Evolutionary conservation across 2,797 vertebrate species (phyloP), one percentile per base, ranked within the genome.

Genomic region (Intellagama lesueurii): DNA sequence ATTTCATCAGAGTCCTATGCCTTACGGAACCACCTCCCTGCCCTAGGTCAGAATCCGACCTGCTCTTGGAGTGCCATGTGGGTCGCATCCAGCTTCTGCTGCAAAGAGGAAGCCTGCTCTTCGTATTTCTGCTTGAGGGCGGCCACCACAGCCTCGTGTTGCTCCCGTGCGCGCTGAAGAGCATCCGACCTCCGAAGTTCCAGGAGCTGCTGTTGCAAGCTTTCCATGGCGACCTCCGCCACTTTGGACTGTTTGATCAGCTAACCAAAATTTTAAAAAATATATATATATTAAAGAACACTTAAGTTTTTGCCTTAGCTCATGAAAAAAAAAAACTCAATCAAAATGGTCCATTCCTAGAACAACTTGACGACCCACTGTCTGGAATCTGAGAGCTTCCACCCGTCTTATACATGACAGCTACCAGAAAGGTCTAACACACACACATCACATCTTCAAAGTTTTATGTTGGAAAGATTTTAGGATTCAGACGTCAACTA

Each of bases 101-200:
- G 96, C 32, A 99, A 92, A 9, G 91, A 93, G 22, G 97, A 90
- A 35, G 98, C 52, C 76, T 97, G 96, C 8, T 97, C 97, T 1
- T 99, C 98, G 5, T 98, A 97, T 94, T 99, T 98, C 94, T 98
- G 98, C n/a, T 97, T 98, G 2, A 98, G 97, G 81, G 97, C 90
- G 0, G 88, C 44, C 0, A 98, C 72, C 52, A 99, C 94, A 72
- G 95, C 85, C 89, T 99, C 98, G 0, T 99, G 98, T 77, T 99
- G 98, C 79, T 99, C 97, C 80, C 98, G 97, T 0, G 96, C 86
- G 92, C 97, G 96, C 81, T 98, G 98, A 88, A 99, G 97, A 0
- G 98, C 98, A 84, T 99, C 99, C 0, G 99, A 99, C 35, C 97
- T 97, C 90, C 97, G 97, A 52, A 99, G 97, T 83, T 99, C 99